Base-by-base conservation (phyloP, 2,888 invertebrate genomes). In the Hyposoter didymator region DNA sequence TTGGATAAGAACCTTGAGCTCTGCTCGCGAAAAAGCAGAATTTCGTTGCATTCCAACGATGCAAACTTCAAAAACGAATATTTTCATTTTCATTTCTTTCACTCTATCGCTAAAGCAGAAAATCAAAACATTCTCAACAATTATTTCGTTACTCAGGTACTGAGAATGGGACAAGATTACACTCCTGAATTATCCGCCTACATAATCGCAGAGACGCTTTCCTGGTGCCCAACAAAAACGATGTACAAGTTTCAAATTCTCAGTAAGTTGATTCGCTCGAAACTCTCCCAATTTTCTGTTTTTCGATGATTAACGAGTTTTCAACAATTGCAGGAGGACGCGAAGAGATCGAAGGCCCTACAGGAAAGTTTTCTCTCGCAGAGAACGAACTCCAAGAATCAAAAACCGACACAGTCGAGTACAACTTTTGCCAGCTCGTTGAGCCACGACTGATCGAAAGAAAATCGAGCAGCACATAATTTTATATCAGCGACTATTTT, bases 161-260 rank as follows among this genome's bases (percentile, higher is more conserved):
- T 94, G 5, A 93, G 91, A 88, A 90, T 94, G 64, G 92, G 90
- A 28, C 87, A 89, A 35, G 90, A 93, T 87, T 95, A 94, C 84
- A 91, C 92, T n/a, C 94, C 94, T 7, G 90, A 92, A 85, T 47
- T 94, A 19, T 94, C 94, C 0, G 89, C 91, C 12, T 89, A 89
- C 47, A 93, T 94, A 67, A 83, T 94, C 32, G 94, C 91, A 0
- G 88, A 92, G 89, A 92, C 92, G 4, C 8, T 91, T 32, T 80
- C 84, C 10, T 88, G 83, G 83, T 85, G 81, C 62, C 28, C 84
- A 12, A 87, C 89, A 19, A 87, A 79, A 19, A 52, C 14, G n/a
- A n/a, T 43, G 52, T 87, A 84, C n/a, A 80, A 74, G 2, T 85
- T 87, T 59, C 49, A 87, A 79, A 88, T 88, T 59, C 76, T 88